These are phyloP conservation scores for Rhinichthys klamathensis DNA, from an alignment of 2,113 vertebrate species.

Conservation along the genomic window DNA sequence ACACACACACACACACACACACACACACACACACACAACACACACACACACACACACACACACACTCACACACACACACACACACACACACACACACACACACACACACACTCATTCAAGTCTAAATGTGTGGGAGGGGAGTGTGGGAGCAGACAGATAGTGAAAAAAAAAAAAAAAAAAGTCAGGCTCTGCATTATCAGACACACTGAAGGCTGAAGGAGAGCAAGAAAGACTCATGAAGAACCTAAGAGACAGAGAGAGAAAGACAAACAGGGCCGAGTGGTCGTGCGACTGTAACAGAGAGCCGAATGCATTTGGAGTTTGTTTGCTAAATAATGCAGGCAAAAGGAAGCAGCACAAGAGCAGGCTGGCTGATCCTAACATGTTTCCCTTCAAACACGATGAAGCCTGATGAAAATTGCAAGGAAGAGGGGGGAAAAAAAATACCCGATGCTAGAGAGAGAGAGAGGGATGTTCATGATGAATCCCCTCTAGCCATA, in stretches of 20 bases:
- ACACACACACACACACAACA: conserved; percentile 74
- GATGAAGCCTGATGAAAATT: conserved; percentile 55
- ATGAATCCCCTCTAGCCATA: conserved; percentile 60
- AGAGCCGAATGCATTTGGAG: conserved; percentile 45
- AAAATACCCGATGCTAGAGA: conserved; percentile 45
- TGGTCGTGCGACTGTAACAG: conserved; percentile 43
- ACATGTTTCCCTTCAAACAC: conserved; percentile 48
- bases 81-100: conserved; percentile 77
- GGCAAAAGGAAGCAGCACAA: conserved; percentile 44
- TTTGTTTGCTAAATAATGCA: conserved; percentile 60
- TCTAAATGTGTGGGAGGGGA: conserved; percentile 27
- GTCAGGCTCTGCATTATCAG: neutral
- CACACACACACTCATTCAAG: conserved; percentile 1
- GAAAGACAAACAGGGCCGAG: conserved; percentile 44
- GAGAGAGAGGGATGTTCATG: conserved; percentile 53
- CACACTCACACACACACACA: conserved; percentile 71
- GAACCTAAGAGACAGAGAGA: conserved; percentile 13
- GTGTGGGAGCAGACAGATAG: conserved; percentile 28
- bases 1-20: conserved; percentile 75
- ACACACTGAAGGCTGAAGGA: neutral
- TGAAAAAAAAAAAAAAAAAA: conserved; percentile 29
- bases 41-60: conserved; percentile 60
- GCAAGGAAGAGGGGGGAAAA: conserved; percentile 40
- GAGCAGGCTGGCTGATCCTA: conserved; percentile 44
- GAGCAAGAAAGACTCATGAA: conserved; percentile 29